These are phyloP conservation scores for Nestor notabilis DNA, from an alignment of 2,113 vertebrate genomes.

Conservation along the genomic window DNA sequence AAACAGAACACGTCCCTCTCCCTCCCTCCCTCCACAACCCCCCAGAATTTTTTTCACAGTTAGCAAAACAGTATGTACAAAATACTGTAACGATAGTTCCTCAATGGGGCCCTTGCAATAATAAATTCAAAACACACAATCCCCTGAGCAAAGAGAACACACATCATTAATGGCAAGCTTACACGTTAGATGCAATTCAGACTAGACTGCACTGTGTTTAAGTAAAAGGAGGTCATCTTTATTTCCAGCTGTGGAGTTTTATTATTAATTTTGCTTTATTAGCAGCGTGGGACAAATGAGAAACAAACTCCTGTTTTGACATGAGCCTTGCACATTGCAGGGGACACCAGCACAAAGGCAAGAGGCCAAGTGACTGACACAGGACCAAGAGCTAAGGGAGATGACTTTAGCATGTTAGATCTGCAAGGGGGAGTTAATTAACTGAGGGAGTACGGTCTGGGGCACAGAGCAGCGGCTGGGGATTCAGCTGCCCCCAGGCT, in stretches of 20 bases:
- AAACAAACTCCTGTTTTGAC: neutral
- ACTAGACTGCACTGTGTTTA: rapidly evolving
- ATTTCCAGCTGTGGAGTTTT: neutral
- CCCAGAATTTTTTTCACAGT: neutral
- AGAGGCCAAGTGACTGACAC: neutral
- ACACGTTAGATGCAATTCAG: neutral
- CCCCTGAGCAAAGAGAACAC: neutral
- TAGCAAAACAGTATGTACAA: neutral
- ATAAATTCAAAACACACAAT: neutral
- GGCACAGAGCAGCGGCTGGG: neutral
- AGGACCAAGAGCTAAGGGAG: neutral
- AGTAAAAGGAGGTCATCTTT: neutral
- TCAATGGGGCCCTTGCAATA: neutral
- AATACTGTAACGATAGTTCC: neutral
- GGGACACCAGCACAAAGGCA: neutral
- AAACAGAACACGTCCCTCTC: neutral
- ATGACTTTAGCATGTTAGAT: neutral
- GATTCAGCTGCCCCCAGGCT: neutral
- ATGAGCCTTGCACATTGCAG: neutral
- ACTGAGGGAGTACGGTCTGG: neutral
- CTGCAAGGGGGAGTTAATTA: neutral
- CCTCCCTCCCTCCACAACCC: neutral
- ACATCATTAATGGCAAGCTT: neutral
- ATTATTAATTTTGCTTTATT: neutral
- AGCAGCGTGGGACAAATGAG: neutral